Evolutionary conservation across 2,797 vertebrate species (phyloP).

Genomic region (Coregonus sp.): DNA sequence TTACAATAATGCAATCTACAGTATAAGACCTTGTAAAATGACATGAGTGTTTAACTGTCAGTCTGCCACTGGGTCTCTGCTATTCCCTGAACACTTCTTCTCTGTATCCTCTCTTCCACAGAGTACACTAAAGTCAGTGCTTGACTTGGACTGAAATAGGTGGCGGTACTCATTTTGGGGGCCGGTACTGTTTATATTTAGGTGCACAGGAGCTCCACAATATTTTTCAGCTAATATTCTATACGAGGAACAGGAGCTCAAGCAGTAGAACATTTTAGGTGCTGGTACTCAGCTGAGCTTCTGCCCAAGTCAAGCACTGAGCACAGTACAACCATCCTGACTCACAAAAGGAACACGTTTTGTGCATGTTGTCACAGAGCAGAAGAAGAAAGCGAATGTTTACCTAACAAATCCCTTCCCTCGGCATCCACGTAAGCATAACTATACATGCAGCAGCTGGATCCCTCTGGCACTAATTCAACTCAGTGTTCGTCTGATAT

Average conservation of each 20-base stretch:
- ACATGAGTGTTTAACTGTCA: background rate
- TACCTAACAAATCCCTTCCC: conserved; percentile 19
- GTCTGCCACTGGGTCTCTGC: background rate
- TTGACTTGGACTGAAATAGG: too few relatives aligned
- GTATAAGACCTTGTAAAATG: background rate
- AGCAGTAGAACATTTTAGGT: too few relatives aligned
- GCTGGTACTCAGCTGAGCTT: too few relatives aligned
- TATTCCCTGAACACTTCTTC: background rate
- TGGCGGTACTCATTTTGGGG: too few relatives aligned
- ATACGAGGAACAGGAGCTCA: too few relatives aligned
- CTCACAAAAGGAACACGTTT: background rate
- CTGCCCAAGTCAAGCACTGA: too few relatives aligned
- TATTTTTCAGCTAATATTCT: too few relatives aligned
- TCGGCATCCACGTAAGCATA: background rate
- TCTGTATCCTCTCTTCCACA: background rate
- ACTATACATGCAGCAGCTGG: conserved; percentile 33
- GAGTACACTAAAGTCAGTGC: background rate
- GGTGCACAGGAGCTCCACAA: too few relatives aligned
- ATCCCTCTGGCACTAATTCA: conserved; percentile 12
- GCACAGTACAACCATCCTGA: background rate
- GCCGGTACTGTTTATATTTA: too few relatives aligned
- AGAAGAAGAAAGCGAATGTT: background rate
- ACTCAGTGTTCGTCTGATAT: conserved; percentile 27
- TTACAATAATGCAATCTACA: background rate
- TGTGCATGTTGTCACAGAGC: conserved; percentile 30